phyloP scores from a whole-genome alignment of 30 jellyfish, hydroid and myxozoan species.

The Aurelia sp. region DNA sequence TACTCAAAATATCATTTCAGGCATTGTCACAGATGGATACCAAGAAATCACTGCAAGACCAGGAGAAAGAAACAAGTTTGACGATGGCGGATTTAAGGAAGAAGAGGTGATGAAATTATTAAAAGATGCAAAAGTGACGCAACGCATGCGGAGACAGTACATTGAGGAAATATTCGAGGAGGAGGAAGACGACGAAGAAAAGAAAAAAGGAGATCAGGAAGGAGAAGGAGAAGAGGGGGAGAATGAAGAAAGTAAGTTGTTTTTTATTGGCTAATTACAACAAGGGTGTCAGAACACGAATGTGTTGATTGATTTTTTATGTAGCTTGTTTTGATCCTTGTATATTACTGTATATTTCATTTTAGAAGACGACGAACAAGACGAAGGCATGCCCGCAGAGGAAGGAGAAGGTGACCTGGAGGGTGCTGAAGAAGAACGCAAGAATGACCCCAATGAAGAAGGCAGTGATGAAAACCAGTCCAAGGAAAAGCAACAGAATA shows the following conservation, averaged over 20 bases:
- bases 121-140: constrained; percentile 35
- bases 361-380: constrained; percentile 4
- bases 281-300: no score
- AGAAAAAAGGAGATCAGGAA: not conserved
- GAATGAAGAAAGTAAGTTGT: constrained; percentile 16
- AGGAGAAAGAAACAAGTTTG: constrained; percentile 68
- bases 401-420: constrained; percentile 7
- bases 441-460: no score
- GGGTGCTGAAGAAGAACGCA: constrained; percentile 16
- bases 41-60: constrained; percentile 76
- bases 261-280: not conserved
- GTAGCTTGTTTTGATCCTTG: no score
- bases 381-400: constrained; percentile 26
- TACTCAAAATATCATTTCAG: not conserved
- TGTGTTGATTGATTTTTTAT: no score
- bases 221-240: constrained; percentile 18
- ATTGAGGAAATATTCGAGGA: constrained; percentile 31
- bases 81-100: constrained; percentile 30
- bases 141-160: constrained; percentile 25
- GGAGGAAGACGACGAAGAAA: constrained; percentile 35
- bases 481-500: no score
- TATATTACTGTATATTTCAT: no score
- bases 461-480: no score
- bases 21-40: constrained; percentile 81
- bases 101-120: constrained; percentile 34